Conservation (phyloP, 2,113 vertebrate genomes). For the Oncorhynchus gorbuscha region DNA sequence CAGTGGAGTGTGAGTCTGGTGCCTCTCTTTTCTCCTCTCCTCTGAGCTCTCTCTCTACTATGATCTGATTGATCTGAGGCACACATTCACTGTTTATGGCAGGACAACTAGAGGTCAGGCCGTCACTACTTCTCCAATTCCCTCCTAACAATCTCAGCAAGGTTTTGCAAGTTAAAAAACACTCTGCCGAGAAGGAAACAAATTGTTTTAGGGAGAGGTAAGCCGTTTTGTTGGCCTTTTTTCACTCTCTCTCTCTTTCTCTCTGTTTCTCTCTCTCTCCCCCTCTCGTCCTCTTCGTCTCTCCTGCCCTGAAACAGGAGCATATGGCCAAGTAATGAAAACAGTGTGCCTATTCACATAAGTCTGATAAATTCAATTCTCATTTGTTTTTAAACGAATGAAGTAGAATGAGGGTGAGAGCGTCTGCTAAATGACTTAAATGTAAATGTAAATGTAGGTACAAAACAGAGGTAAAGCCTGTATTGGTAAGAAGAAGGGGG, state of each 20-base stretch:
- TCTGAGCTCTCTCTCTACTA: background rate
- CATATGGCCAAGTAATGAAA: constrained; percentile 35
- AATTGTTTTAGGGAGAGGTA: constrained; percentile 1
- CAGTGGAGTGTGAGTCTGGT: no score
- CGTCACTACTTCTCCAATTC: background rate
- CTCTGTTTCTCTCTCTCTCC: background rate
- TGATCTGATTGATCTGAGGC: no score
- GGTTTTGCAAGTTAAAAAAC: constrained; percentile 4
- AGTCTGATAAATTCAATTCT: constrained; percentile 37
- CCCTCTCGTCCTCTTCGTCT: no score
- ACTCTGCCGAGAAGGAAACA: background rate
- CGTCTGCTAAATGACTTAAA: no score
- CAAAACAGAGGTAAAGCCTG: background rate
- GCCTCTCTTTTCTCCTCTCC: no score
- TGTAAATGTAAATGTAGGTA: no score
- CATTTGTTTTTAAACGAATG: constrained; percentile 16
- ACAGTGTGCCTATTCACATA: constrained; percentile 17
- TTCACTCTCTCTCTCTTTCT: background rate
- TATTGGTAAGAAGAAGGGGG: no score
- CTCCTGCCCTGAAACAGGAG: constrained; percentile 1
- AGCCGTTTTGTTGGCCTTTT: background rate
- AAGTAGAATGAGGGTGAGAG: constrained; percentile 9
- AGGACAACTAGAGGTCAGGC: no score
- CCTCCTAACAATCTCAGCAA: background rate
- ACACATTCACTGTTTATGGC: no score